A percentile compares a stretch with the other conserved stretches of the same genome.
phyloP scores from a whole-genome alignment of 2,113 vertebrate genomes.

The Perca flavescens region DNA sequence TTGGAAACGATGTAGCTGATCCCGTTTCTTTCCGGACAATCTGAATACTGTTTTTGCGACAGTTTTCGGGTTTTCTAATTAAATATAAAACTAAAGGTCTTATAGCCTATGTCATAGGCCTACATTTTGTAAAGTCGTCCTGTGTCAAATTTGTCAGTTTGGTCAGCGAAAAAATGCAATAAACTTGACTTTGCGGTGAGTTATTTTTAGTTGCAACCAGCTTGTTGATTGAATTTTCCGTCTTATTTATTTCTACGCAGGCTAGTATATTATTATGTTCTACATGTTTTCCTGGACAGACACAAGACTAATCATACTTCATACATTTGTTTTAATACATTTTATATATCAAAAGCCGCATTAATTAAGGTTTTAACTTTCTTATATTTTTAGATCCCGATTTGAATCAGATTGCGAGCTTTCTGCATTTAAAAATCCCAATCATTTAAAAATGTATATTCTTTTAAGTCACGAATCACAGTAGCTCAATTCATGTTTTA shows the following conservation, averaged over 20 bases:
- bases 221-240: no score
- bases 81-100: background rate
- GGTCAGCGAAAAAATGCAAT: background rate
- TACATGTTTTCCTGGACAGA: background rate
- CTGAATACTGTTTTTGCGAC: no score
- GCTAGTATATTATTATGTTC: background rate
- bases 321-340: background rate
- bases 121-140: background rate
- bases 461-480: background rate
- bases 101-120: background rate
- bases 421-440: background rate
- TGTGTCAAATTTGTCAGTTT: background rate
- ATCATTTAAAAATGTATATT: background rate
- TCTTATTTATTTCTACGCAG: background rate
- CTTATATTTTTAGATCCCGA: background rate
- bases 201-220: background rate
- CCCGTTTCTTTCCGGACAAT: background rate
- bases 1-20: background rate
- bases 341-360: background rate
- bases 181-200: background rate
- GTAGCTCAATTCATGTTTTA: background rate
- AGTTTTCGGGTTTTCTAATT: background rate
- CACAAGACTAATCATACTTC: background rate
- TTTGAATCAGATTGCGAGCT: background rate
- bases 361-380: background rate